These are phyloP conservation scores for Chaetops frenatus DNA, from an alignment of 2,113 vertebrate species.

Conservation along the genomic window DNA sequence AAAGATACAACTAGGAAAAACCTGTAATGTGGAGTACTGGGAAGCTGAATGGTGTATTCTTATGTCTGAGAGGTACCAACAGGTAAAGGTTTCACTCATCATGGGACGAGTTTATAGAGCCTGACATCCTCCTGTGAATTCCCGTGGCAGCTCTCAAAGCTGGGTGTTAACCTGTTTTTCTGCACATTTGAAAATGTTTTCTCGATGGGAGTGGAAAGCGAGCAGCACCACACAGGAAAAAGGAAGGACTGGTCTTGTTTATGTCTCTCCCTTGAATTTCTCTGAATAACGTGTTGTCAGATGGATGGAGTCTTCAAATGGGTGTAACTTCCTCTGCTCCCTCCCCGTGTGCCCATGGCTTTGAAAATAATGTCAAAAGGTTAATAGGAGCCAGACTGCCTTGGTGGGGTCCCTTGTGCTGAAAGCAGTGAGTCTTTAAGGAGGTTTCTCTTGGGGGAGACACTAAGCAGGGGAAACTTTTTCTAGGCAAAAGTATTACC, in stretches of 20 bases:
- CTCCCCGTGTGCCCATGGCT: background rate
- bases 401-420: background rate
- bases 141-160: background rate
- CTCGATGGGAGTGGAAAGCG: background rate
- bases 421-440: background rate
- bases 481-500: background rate
- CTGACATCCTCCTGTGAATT: background rate
- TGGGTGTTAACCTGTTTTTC: background rate
- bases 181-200: background rate
- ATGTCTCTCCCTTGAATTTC: background rate
- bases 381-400: background rate
- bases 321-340: constrained; percentile 26
- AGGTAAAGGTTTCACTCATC: background rate
- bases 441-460: background rate
- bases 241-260: constrained; percentile 11
- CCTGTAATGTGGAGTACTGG: background rate
- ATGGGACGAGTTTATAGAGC: background rate
- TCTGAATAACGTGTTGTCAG: background rate
- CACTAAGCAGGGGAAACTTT: background rate
- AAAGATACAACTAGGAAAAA: background rate
- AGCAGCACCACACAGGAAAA: background rate
- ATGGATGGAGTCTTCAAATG: background rate
- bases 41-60: background rate
- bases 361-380: background rate
- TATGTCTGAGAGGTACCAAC: background rate